phyloP scores from a whole-genome alignment of 2,113 vertebrate genomes.

The Baryphthengus martii region DNA sequence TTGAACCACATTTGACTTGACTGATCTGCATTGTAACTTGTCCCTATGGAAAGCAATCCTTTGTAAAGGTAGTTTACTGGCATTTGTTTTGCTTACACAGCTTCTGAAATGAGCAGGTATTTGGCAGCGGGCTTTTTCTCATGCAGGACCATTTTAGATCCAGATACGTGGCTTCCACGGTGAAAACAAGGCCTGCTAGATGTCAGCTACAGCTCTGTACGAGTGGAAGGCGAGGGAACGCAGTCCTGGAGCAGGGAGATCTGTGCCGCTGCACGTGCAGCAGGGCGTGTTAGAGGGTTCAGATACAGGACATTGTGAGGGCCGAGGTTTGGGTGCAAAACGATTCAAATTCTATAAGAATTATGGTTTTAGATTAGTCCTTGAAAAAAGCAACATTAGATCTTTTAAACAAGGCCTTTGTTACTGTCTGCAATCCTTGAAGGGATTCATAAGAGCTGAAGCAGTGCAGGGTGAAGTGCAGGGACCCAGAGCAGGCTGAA shows the following conservation, averaged over 20 bases:
- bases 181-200: neutral
- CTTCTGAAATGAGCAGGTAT: neutral
- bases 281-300: neutral
- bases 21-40: conserved; percentile 66
- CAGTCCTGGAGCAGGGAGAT: neutral
- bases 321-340: neutral
- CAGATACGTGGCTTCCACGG: neutral
- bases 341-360: neutral
- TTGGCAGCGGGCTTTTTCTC: neutral
- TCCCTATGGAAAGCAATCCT: neutral
- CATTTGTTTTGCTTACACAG: neutral
- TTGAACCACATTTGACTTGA: conserved; percentile 62
- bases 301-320: neutral
- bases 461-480: neutral
- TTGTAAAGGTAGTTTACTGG: neutral
- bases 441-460: neutral
- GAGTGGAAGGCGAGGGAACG: neutral
- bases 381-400: neutral
- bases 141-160: neutral
- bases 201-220: neutral
- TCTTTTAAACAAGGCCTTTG: neutral
- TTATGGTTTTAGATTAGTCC: neutral
- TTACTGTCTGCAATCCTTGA: neutral
- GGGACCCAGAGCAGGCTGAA: neutral
- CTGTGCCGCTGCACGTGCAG: neutral